A percentile compares a stretch with the other conserved stretches of the same genome.
Conservation (phyloP, 2,797 vertebrate species). For the Mus spretus region DNA sequence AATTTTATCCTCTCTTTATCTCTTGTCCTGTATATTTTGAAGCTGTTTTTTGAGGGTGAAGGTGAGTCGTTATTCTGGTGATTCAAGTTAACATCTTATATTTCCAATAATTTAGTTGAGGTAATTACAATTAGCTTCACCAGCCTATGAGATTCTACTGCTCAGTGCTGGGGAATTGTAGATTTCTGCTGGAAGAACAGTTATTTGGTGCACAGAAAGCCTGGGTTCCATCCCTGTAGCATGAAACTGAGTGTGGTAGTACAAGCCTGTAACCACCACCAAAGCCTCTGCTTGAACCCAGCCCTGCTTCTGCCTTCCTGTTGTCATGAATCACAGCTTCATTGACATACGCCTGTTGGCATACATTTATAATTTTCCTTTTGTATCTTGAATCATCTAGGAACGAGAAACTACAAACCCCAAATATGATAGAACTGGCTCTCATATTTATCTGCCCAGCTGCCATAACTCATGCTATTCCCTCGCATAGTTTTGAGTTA, state of each 20-base stretch:
- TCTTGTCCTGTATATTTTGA: not conserved
- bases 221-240: not conserved
- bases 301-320: not conserved
- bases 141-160: not conserved
- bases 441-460: not conserved
- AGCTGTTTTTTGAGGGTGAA: not conserved
- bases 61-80: not conserved
- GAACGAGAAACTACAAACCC: not conserved
- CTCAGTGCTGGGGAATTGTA: too few relatives aligned
- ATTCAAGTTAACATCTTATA: slow-evolving; percentile 22
- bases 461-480: not conserved
- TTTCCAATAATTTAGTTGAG: slow-evolving; percentile 9
- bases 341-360: not conserved
- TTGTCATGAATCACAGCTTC: not conserved
- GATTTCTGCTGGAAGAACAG: not conserved
- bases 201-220: too few relatives aligned
- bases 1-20: not conserved
- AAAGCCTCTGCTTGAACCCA: not conserved
- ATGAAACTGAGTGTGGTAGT: not conserved
- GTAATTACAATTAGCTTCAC: not conserved
- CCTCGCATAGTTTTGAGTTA: not conserved
- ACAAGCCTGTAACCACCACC: not conserved
- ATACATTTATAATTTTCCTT: not conserved
- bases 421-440: not conserved
- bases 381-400: not conserved